Base-by-base conservation (phyloP, 2,797 vertebrate species). In the Euphonia xanthogaster region DNA sequence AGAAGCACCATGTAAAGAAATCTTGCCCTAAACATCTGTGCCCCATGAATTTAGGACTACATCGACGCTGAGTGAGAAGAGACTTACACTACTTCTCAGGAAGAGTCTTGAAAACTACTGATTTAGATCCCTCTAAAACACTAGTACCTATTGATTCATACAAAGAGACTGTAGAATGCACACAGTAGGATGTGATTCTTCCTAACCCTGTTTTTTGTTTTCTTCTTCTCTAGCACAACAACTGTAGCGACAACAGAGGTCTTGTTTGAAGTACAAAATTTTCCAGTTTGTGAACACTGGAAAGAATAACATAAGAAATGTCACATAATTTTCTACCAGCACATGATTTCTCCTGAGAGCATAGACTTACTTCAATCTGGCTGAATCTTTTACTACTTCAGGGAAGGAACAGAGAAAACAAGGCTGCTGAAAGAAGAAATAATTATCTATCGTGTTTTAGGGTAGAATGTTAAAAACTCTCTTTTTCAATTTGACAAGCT, bases 331-430 rank as follows among this genome's bases (percentile, higher is more conserved):
- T 75, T 60, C 83, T 67, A 48, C 63, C 55, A 61, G 60, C 20
- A 55, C 30, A 57, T n/a, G 35, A 82, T 39, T 90, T 78, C 55
- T 92, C 55, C 55, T 66, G 80, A 57, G 63, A 87, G 57, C n/a
- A 39, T 0, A 37, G 60, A 22, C 71, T 92, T 72, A 62, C 27
- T 57, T 93, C 84, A 76, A 6, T n/a, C 55, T 60, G 80, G 40
- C 35, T 67, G 67, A 82, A 67, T 58, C 77, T 85, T 79, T 91
- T 60, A 61, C 53, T 62, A 48, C 53, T 94, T 89, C 61, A 74
- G 58, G 47, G 30, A 87, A 83, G 6, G 44, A 74, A 83, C 5
- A 7, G 33, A 79, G n/a, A 81, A 87, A 79, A 37, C 24, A 79
- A 92, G 50, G 31, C 66, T 84, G 63, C 35, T 50, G 35, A 82